Evolutionary conservation across 2,888 invertebrate genomes (phyloP), one percentile per base, ranked within the genome.

Genomic region (Yponomeuta evonymella): DNA sequence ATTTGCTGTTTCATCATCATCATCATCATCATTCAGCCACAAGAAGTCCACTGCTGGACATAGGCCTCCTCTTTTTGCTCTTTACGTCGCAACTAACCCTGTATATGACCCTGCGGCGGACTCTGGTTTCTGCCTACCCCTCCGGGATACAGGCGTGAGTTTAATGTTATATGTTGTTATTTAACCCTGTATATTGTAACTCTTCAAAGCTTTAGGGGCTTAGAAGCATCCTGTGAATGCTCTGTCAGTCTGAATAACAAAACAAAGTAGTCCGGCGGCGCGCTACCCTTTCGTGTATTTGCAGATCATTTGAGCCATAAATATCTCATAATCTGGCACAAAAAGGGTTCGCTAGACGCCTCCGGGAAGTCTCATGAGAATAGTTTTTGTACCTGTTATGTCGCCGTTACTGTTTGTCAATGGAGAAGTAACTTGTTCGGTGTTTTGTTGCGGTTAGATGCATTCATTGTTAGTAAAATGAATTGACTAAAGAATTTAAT

Each of bases 261-360:
- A 65, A 65, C 29, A 65, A 65, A 23, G 33, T 65, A 65, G 65
- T 30, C 65, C 12, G 12, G 65, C 6, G 65, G 23, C n/a, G 30
- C n/a, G 33, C 30, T 10, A 58, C 70, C 70, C 70, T 62, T 51
- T 33, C 58, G 70, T 63, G 64, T 63, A n/a, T 29, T 30, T 15
- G n/a, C 23, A 81, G 76, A 78, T 72, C 72, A 70, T 76, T 83
- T 80, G 80, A 82, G 83, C 82, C 86, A 82, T 87, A 88, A 88
- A 88, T 87, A 84, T 87, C 79, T 80, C 76, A 79, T 86, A 83
- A 64, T 69, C 62, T 51, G 51, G 15, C 29, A 69, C 62, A 69
- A 69, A 62, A 69, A 62, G 48, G 48, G 69, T 33, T 58, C 58
- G 69, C 65, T 29, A 29, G 10, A 43, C 8, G 43, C 29, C 58